phyloP scores from a whole-genome alignment of 2,113 vertebrate species.

The Xenopus borealis region DNA sequence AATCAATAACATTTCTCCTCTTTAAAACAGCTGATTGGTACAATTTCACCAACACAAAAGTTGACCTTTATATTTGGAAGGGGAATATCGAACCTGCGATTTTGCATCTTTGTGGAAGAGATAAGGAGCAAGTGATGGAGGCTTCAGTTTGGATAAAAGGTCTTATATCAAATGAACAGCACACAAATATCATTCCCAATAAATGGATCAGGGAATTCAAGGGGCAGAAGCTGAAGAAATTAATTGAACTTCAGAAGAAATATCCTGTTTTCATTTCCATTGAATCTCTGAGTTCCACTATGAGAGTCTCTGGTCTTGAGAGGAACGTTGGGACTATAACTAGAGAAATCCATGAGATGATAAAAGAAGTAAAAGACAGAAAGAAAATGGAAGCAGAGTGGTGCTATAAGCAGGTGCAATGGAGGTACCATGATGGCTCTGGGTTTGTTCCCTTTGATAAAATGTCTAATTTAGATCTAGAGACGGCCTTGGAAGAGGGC shows the following conservation, averaged over 20 bases:
- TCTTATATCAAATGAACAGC: constrained; percentile 63
- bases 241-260: constrained; percentile 66
- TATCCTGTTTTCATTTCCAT: constrained; percentile 59
- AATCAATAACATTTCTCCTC: not conserved
- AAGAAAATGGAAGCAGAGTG: constrained; percentile 59
- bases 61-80: constrained; percentile 43
- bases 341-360: constrained; percentile 64
- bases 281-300: constrained; percentile 14
- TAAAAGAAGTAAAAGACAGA: constrained; percentile 52
- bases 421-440: constrained; percentile 65
- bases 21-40: not conserved
- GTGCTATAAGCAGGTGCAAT: constrained; percentile 63
- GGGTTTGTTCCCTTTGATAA: constrained; percentile 66
- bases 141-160: constrained; percentile 62
- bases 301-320: constrained; percentile 69
- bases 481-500: constrained; percentile 58
- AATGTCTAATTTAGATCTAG: constrained; percentile 66
- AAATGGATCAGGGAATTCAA: constrained; percentile 60
- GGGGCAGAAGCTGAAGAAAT: constrained; percentile 50
- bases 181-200: constrained; percentile 49
- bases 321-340: constrained; percentile 64
- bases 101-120: constrained; percentile 79
- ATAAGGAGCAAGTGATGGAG: constrained; percentile 47
- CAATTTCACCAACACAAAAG: not conserved
- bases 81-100: constrained; percentile 55